A percentile compares a stretch with the other conserved stretches of the same genome.
Conservation (phyloP, 2,888 invertebrate species). For the Eupithecia subfuscata region DNA sequence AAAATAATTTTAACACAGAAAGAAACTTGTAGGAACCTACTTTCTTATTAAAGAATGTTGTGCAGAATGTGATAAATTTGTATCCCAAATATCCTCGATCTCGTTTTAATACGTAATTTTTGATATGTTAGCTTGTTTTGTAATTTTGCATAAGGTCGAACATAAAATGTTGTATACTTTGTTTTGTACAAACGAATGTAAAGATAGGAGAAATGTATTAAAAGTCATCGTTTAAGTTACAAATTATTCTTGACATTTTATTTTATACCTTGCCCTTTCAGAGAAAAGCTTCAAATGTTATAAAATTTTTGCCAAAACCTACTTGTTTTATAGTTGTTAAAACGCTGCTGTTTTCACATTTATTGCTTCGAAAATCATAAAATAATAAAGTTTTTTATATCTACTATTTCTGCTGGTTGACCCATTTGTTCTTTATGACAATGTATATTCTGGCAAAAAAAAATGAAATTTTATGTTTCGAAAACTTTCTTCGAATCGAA, state of each 20-base stretch:
- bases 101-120: conserved; percentile 77
- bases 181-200: conserved; percentile 82
- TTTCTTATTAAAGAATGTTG: not conserved
- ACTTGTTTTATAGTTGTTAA: conserved; percentile 19
- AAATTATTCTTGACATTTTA: conserved; percentile 67
- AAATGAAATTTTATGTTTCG: not conserved
- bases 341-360: conserved; percentile 25
- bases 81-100: conserved; percentile 66
- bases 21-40: not conserved
- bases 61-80: conserved; percentile 26
- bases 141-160: conserved; percentile 68
- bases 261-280: conserved; percentile 50
- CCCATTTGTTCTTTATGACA: not conserved
- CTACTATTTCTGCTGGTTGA: not conserved
- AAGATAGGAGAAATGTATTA: conserved; percentile 79
- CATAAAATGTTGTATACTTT: conserved; percentile 69
- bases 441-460: not conserved
- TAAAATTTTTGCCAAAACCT: conserved; percentile 11
- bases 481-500: not conserved
- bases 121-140: conserved; percentile 60
- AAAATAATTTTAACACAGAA: not conserved
- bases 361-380: conserved; percentile 4
- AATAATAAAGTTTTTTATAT: not conserved
- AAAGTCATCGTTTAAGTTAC: conserved; percentile 83
- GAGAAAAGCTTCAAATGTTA: conserved; percentile 17